Base-by-base conservation (phyloP, 2,113 vertebrate genomes). In the Prolemur simus region DNA sequence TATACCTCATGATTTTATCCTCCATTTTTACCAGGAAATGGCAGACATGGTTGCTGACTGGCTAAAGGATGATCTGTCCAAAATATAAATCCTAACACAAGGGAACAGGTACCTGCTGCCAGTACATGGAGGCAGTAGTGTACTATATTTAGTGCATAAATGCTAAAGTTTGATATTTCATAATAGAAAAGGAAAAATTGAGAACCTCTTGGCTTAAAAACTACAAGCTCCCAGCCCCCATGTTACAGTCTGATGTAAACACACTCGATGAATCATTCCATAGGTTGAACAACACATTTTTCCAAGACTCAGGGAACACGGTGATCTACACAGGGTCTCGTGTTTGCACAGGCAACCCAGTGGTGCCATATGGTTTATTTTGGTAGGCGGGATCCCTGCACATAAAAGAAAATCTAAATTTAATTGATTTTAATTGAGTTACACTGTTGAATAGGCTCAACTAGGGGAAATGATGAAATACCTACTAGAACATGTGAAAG, bases 1-100 rank as follows among this genome's bases (percentile, higher is more conserved):
- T 3, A 98, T 99, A 52, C 98, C 98, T 8, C 99, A 99, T 0
- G 99, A 99, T 25, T 99, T 99, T 14, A 98, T 99, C 96, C 94
- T 99, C 3, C 98, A 98, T 54, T 98, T 98, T n/a, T 98, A 98
- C 77, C 97, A 97, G 80, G 99, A 99, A 92, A 98, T 99, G 77
- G 99, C 99, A 29, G 91, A 92, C 54, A 98, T 99, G 99, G 97
- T 99, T 32, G 97, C 98, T 11, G 98, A 98, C 92, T 99, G 99
- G 99, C 96, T 99, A 91, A 95, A 87, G 34, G 97, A 96, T 0
- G 98, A 99, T 92, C 93, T 99, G 42, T 98, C 96, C 95, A 97
- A 97, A 64, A 93, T 99, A 76, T 98, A 98, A 98, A 81, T 14
- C 14, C 0, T 1, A 37, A 64, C 78, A 27, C 58, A 54, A 71